Evolutionary conservation across 2,888 invertebrate species (phyloP), one percentile per base, ranked within the genome.

Genomic region (Leptogaster cylindrica): DNA sequence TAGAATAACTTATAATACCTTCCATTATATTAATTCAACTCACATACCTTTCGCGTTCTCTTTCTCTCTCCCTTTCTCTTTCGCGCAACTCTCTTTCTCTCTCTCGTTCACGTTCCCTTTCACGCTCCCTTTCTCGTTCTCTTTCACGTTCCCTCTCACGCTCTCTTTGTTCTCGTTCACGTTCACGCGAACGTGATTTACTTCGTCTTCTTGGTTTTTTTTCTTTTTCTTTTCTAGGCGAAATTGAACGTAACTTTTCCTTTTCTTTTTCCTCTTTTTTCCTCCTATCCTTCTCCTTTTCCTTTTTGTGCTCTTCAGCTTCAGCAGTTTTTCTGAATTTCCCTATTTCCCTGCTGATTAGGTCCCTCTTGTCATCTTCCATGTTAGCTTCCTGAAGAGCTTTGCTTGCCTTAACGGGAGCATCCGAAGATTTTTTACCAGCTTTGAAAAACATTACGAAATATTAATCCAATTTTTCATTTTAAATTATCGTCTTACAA

Each of bases 311-410:
- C 64, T 82, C 79, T 69, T 81, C 79, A 16, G 79, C 81, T 70
- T 81, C 81, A 12, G 81, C 97, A 73, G 94, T 92, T 84, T 97
- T 96, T 71, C 97, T 88, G 84, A 98, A 98, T 83, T 95, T 95
- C 75, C 94, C 94, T 81, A 98, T 98, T 86, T 98, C 98, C 75
- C 96, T 87, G 77, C 94, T 95, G 74, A 98, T 98, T 74, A 97
- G 87, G 82, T 95, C 95, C 52, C 95, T 89, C 82, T 97, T 96
- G 78, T 97, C 97, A 82, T 97, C 97, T 78, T 97, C 97, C 70
- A 97, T 89, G 79, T 94, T 95, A 27, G 92, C 90, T 76, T 93
- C 92, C 74, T 92, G 91, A 28, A 93, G 83, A 68, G 87, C 86
- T 75, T 87, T 87, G 31, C 73, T 73, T 28, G 36, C 23, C 18